A percentile compares a stretch with the other conserved stretches of the same genome.
These are phyloP conservation scores for Empis stercorea DNA, from an alignment of 2,888 invertebrate species.

Conservation along the genomic window DNA sequence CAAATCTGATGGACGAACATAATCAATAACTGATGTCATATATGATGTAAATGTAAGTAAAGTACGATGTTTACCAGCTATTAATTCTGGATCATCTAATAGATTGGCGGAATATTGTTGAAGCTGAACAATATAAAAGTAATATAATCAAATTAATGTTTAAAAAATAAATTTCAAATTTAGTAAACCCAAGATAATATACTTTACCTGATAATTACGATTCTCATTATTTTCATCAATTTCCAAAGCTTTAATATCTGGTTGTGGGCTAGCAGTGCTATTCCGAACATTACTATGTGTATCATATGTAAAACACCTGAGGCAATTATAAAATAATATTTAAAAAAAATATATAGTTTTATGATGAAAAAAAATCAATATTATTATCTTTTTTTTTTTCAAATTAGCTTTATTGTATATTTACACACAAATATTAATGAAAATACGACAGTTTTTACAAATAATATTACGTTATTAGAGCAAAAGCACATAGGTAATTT, in stretches of 20 bases:
- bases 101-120: slow-evolving; percentile 71
- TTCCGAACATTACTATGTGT: slow-evolving; percentile 24
- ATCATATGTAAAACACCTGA: slow-evolving; percentile 34
- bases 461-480: no score
- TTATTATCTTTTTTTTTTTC: neutral
- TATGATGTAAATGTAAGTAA: slow-evolving; percentile 78
- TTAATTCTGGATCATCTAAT: slow-evolving; percentile 84
- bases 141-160: neutral
- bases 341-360: neutral
- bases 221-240: slow-evolving; percentile 27
- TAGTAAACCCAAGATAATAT: no score
- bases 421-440: no score
- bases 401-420: neutral
- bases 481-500: no score
- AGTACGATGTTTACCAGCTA: slow-evolving; percentile 79
- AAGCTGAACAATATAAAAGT: slow-evolving; percentile 8
- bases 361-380: no score
- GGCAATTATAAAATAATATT: neutral
- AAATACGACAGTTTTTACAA: no score
- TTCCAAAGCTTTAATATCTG: slow-evolving; percentile 28
- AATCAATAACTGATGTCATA: slow-evolving; percentile 92
- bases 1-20: slow-evolving; percentile 86
- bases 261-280: slow-evolving; percentile 29
- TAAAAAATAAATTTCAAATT: neutral
- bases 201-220: slow-evolving; percentile 22